phyloP scores from a whole-genome alignment of 2,888 invertebrate genomes.

The Netelia fuscicornis region DNA sequence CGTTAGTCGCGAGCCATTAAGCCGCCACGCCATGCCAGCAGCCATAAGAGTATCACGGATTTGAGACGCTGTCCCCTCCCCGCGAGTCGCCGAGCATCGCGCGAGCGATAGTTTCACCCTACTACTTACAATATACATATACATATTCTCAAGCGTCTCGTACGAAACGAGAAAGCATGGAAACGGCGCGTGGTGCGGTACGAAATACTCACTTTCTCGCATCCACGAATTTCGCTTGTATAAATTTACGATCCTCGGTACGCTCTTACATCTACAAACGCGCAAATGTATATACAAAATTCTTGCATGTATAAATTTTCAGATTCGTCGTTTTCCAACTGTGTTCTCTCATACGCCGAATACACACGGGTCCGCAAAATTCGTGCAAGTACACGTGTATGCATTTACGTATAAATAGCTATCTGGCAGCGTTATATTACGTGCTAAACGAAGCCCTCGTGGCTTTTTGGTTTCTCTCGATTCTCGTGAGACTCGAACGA shows the following conservation, averaged over 20 bases:
- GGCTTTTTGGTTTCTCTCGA: slow-evolving; percentile 29
- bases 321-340: neutral
- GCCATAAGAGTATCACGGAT: slow-evolving; percentile 72
- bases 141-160: slow-evolving; percentile 1
- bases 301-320: slow-evolving; percentile 21
- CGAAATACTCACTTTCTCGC: slow-evolving; percentile 48
- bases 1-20: slow-evolving; percentile 80
- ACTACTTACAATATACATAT: neutral
- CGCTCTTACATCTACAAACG: slow-evolving; percentile 15
- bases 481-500: slow-evolving; percentile 60
- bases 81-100: slow-evolving; percentile 25
- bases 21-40: slow-evolving; percentile 78
- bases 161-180: slow-evolving; percentile 22
- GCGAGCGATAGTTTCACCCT: slow-evolving; percentile 11
- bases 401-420: slow-evolving; percentile 74
- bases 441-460: slow-evolving; percentile 76
- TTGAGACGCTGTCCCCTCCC: slow-evolving; percentile 17
- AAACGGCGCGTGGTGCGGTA: slow-evolving; percentile 32
- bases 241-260: slow-evolving; percentile 67
- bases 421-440: slow-evolving; percentile 75
- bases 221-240: slow-evolving; percentile 61
- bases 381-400: slow-evolving; percentile 57
- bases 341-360: neutral
- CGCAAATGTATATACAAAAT: slow-evolving; percentile 19
- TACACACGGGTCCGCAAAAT: slow-evolving; percentile 23